These are phyloP conservation scores for Glaucidium brasilianum DNA, from an alignment of 2,113 vertebrate genomes.

Conservation along the genomic window DNA sequence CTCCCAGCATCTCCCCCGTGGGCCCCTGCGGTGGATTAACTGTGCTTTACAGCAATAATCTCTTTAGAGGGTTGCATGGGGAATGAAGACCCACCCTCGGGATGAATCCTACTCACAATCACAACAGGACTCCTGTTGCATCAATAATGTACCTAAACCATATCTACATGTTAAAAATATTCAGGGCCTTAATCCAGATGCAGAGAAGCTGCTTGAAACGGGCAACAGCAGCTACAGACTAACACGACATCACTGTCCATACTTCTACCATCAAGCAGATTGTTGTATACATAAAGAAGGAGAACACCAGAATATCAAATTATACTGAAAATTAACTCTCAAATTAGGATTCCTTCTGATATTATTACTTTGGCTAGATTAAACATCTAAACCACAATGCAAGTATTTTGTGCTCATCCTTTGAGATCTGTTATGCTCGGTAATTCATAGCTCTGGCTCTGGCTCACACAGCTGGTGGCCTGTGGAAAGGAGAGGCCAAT, in stretches of 20 bases:
- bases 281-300: too few relatives aligned
- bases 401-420: background rate
- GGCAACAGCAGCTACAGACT: background rate
- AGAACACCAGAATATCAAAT: background rate
- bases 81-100: background rate
- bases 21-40: background rate
- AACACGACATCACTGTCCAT: fast-evolving
- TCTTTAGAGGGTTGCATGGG: background rate
- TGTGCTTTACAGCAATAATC: background rate
- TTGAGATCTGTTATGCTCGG: background rate
- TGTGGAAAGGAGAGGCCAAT: background rate
- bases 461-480: background rate
- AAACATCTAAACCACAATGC: background rate
- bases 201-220: fast-evolving
- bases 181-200: background rate
- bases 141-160: background rate
- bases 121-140: background rate
- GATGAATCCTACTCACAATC: background rate
- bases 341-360: background rate
- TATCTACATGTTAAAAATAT: background rate
- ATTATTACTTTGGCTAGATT: background rate
- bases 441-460: background rate
- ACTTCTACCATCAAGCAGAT: fast-evolving
- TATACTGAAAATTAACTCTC: background rate
- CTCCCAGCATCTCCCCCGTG: background rate